Percentiles rank a stretch among this genome's conserved stretches.
phyloP scores from a whole-genome alignment of 1,140 invertebrate species.

The Drosophila leontia region DNA sequence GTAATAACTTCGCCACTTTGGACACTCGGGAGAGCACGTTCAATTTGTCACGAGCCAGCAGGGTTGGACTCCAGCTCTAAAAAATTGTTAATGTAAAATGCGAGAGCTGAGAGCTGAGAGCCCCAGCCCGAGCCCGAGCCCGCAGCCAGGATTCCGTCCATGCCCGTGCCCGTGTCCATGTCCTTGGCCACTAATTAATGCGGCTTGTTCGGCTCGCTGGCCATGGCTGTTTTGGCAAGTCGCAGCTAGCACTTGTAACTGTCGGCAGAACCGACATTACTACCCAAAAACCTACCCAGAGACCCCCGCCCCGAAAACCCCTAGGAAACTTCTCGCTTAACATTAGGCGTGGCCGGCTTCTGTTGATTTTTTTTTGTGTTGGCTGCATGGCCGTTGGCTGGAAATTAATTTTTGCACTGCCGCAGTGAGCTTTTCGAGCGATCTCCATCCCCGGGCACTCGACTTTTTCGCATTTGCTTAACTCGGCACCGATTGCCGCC shows the following conservation, averaged over 20 bases:
- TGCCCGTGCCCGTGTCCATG: constrained; percentile 30
- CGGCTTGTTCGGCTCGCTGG: constrained; percentile 68
- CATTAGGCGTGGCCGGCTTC: constrained; percentile 47
- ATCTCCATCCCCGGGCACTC: constrained; percentile 4
- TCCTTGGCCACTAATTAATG: constrained; percentile 79
- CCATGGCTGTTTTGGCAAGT: constrained; percentile 51
- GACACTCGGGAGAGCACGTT: constrained; percentile 66
- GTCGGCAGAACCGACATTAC: constrained; percentile 25
- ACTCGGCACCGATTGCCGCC: constrained; percentile 31
- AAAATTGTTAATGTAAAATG: constrained; percentile 59
- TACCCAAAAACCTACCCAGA: constrained; percentile 1
- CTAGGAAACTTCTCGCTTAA: neutral
- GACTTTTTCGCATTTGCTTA: constrained; percentile 34
- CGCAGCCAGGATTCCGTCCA: constrained; percentile 9
- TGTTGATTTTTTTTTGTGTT: constrained; percentile 44
- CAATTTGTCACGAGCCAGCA: constrained; percentile 72
- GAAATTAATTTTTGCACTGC: constrained; percentile 64
- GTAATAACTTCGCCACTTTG: constrained; percentile 70
- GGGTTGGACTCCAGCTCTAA: constrained; percentile 30
- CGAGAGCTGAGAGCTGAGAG: constrained; percentile 15
- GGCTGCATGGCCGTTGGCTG: constrained; percentile 51
- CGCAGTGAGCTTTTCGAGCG: constrained; percentile 29
- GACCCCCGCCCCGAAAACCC: neutral
- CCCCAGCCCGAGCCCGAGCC: neutral
- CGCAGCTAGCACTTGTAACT: constrained; percentile 54